Evolutionary conservation across 2,113 vertebrate species (phyloP).

Genomic region (Limnothrissa miodon): DNA sequence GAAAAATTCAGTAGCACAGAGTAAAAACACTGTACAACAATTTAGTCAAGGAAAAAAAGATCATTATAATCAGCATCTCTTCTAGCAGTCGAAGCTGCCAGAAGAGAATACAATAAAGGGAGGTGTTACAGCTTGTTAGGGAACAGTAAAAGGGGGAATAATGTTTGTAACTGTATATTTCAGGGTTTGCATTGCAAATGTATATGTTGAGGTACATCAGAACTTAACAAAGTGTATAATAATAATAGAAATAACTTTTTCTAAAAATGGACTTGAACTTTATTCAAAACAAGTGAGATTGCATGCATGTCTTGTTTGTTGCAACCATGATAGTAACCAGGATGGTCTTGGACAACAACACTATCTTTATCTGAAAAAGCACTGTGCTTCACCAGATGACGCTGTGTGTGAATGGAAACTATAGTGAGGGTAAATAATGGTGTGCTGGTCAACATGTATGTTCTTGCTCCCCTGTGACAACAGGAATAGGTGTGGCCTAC

Average conservation of each 20-base stretch:
- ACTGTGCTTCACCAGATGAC: neutral
- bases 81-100: neutral
- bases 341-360: neutral
- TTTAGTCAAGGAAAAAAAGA: neutral
- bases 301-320: neutral
- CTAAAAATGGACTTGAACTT: neutral
- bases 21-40: neutral
- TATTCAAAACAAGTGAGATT: neutral
- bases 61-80: neutral
- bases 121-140: neutral
- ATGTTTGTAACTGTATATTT: neutral
- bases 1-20: neutral
- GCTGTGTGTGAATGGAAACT: neutral
- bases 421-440: neutral
- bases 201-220: neutral
- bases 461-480: neutral
- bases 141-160: neutral
- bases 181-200: neutral
- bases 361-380: neutral
- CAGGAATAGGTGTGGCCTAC: conserved; percentile 10
- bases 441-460: neutral
- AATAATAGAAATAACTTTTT: neutral
- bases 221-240: neutral
- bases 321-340: neutral
- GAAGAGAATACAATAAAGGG: no score